A percentile compares a stretch with the other conserved stretches of the same genome.
phyloP scores from a whole-genome alignment of 2,113 vertebrate species.

The human (Homo sapiens) region GRCh38 chr18:41839001-41839500 shows the following conservation, averaged over 20 bases:
- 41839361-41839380: not conserved
- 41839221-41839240: not conserved
- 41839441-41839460: not conserved
- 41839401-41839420: not conserved
- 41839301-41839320: conserved; percentile 5
- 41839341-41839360: not conserved
- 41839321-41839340: not conserved
- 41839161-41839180: not conserved
- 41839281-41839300: not conserved
- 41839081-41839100: no score
- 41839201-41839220: not conserved
- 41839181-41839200: not conserved
- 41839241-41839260: not conserved
- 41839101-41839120: not conserved
- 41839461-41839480: not conserved
- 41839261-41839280: not conserved
- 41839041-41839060: no score
- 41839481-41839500: not conserved
- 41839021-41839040: no score
- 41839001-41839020: no score
- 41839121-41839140: not conserved
- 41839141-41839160: not conserved
- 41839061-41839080: no score
- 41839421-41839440: not conserved
- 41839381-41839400: not conserved